phyloP scores from a whole-genome alignment of 1,140 invertebrate species.

The Vanessa tameamea region DNA sequence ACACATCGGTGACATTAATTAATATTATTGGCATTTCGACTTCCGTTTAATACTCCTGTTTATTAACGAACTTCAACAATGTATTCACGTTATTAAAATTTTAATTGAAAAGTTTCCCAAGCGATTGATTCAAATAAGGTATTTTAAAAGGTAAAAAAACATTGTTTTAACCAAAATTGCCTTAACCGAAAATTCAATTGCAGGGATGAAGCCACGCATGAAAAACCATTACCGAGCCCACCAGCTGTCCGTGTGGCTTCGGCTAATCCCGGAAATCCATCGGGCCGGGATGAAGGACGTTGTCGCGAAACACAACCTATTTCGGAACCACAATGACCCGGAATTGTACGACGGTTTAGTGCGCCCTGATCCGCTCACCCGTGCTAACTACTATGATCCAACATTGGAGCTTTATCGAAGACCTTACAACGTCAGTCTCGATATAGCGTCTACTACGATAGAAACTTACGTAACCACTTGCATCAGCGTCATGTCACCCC shows the following conservation, averaged over 20 bases:
- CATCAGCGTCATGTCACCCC: constrained; percentile 81
- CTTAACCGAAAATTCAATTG: constrained; percentile 36
- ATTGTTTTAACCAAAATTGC: background rate
- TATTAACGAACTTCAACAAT: constrained; percentile 1
- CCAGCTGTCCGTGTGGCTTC: constrained; percentile 96
- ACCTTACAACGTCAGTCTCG: constrained; percentile 80
- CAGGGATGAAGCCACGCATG: constrained; percentile 93
- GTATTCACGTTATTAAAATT: background rate
- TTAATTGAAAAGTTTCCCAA: background rate
- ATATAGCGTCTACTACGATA: constrained; percentile 81
- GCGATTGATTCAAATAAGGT: too few relatives aligned
- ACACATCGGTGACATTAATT: constrained; percentile 31
- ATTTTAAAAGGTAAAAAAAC: background rate
- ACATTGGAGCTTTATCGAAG: constrained; percentile 82
- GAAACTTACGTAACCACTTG: constrained; percentile 82
- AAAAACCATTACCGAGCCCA: constrained; percentile 97
- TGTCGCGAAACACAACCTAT: constrained; percentile 90
- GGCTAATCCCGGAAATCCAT: constrained; percentile 95
- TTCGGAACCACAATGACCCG: constrained; percentile 90
- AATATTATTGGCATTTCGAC: constrained; percentile 30
- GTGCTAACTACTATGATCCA: constrained; percentile 68
- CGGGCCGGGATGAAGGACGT: constrained; percentile 93
- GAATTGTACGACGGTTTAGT: constrained; percentile 91
- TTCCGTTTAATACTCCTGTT: constrained; percentile 14
- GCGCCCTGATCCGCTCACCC: constrained; percentile 87